Evolutionary conservation across 2,113 vertebrate species (phyloP), one percentile per base, ranked within the genome.

Genomic region (Microcebus ravelobensis): DNA sequence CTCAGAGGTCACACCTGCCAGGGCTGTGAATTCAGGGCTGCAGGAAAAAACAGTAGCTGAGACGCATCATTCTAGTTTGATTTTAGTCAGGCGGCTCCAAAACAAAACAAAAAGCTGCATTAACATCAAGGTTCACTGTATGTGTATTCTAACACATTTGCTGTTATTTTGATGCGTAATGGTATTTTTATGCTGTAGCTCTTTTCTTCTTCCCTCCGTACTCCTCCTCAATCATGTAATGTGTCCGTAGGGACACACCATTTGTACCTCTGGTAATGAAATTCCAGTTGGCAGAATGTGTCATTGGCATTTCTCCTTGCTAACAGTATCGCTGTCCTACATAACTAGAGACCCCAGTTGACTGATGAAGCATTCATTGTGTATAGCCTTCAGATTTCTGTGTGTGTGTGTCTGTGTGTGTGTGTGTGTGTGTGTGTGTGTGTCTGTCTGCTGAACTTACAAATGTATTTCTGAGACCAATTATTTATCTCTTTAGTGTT

Each of bases 91-190:
- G 77, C 13, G 12, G 36, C 9, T 55, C 79, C 36, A 13, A 57
- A 79, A 21, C 52, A 42, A 14, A 87, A 45, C 31, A 81, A 10
- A 18, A 39, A 71, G 42, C 2, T 27, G 50, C 63, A 0, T 61
- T 34, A 55, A 21, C 6, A 3, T 87, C 77, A 1, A 20, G 6
- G 77, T 29, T 50, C n/a, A 0, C 1, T 8, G 12, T 14, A 1
- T 48, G n/a, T 83, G 29, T 70, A 77, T 61, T 57, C 79, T 1
- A 25, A 31, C 61, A 21, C 12, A 0, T 4, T 21, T 36, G 67
- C 42, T 12, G 3, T 34, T 17, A 3, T 34, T 86, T 57, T 74
- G 76, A 21, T 9, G 3, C 70, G 36, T 55, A 29, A 23, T 36
- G 3, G 73, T 18, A 2, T 73, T 85, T 85, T 48, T 71, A 23